phyloP scores from a whole-genome alignment of 2,113 vertebrate species.

The Agapornis roseicollis region DNA sequence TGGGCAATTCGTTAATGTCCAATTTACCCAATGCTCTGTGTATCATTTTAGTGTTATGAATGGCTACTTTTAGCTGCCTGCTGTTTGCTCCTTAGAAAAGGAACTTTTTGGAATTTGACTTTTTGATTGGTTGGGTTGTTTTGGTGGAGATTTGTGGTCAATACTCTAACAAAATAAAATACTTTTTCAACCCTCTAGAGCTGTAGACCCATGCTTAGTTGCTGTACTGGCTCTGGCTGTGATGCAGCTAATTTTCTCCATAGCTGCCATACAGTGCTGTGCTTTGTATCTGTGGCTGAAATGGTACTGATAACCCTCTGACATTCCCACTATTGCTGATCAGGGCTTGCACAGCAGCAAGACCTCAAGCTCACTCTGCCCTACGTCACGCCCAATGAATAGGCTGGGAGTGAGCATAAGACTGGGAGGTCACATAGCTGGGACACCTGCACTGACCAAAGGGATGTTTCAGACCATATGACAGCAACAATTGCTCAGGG shows the following conservation, averaged over 20 bases:
- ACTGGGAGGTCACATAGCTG: neutral
- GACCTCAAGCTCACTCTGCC: neutral
- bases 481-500: accelerated
- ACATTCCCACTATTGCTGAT: neutral
- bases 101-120: accelerated
- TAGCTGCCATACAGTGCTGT: neutral
- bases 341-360: neutral
- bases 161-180: neutral
- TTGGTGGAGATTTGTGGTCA: neutral
- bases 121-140: neutral
- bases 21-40: neutral
- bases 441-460: neutral
- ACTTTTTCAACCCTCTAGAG: neutral
- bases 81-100: neutral
- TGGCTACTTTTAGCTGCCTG: neutral
- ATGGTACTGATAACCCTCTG: neutral
- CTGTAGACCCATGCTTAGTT: neutral
- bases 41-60: neutral
- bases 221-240: neutral
- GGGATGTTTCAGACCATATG: neutral
- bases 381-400: neutral
- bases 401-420: neutral
- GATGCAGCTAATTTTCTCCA: neutral
- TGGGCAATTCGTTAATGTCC: neutral
- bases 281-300: neutral